Evolutionary conservation across 2,888 invertebrate species (phyloP), one percentile per base, ranked within the genome.

Genomic region (Dolichopus griseipennis): DNA sequence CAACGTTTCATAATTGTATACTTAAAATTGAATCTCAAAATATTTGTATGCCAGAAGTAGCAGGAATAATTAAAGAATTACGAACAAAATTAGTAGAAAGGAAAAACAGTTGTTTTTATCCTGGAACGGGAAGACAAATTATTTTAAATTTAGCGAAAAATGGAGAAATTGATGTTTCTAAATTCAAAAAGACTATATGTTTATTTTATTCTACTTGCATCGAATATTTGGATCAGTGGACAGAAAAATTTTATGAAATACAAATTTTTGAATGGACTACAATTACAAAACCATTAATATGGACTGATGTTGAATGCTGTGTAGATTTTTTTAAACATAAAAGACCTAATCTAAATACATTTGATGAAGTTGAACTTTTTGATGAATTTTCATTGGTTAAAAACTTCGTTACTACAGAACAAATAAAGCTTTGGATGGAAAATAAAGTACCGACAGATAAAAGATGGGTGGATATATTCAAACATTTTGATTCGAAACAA

Each of bases 1-100:
- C 69, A 67, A 41, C 68, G 52, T 71, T 70, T 67, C 69, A 69
- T 67, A 69, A 68, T 63, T 68, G 65, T 66, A 69, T 70, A 64
- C 62, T 65, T 43, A 67, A 66, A 65, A 69, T 70, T 66, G 71
- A 69, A 65, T 70, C 62, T 22, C 66, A 71, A 65, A 66, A 71
- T 63, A 71, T 71, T 37, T 63, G 22, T 22, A 63, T 22, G 62
- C 67, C 43, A 65, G 68, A 71, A 67, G 69, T 69, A 15, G 67
- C 72, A 8, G 37, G 68, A 62, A 37, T 69, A 8, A 61, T 69
- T 12, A 69, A 69, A 33, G 63, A 69, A 18, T 66, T 66, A 69
- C 69, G 68, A 69, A 67, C 21, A 61, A 70, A 69, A 70, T 68
- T 65, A 65, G 18, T 20, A 18, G 43, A 69, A 66, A 65, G 69